Conservation (phyloP, 2,888 invertebrate genomes). For the Thysanoteuthis rhombus region DNA sequence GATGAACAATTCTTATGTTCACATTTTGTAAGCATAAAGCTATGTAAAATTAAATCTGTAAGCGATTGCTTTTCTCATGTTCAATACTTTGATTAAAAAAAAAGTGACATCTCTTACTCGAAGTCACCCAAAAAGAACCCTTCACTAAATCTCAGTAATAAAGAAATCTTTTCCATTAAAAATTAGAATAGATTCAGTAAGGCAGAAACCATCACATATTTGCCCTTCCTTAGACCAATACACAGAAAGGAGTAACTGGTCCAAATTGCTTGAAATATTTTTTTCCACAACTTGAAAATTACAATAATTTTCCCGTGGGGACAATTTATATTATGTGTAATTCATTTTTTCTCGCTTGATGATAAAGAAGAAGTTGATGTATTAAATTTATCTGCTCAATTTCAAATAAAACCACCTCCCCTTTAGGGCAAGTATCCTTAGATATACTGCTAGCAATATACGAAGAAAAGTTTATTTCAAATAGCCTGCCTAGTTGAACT, state of each 20-base stretch:
- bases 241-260: neutral
- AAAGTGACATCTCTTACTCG: too few relatives aligned
- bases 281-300: neutral
- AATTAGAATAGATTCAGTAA: neutral
- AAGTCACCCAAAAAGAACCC: too few relatives aligned
- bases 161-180: neutral
- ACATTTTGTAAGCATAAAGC: too few relatives aligned
- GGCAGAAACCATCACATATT: neutral
- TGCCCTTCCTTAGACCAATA: neutral
- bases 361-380: neutral
- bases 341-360: neutral
- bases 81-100: too few relatives aligned
- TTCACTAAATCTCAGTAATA: neutral
- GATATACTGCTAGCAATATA: neutral
- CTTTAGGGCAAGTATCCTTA: neutral
- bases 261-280: neutral
- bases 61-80: too few relatives aligned
- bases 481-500: neutral
- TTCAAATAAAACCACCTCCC: neutral
- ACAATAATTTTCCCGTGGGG: neutral
- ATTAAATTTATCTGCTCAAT: neutral
- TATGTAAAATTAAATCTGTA: too few relatives aligned
- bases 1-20: too few relatives aligned
- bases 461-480: neutral
- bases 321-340: neutral